phyloP scores from a whole-genome alignment of 2,888 invertebrate species.

The Lochmaea capreae region DNA sequence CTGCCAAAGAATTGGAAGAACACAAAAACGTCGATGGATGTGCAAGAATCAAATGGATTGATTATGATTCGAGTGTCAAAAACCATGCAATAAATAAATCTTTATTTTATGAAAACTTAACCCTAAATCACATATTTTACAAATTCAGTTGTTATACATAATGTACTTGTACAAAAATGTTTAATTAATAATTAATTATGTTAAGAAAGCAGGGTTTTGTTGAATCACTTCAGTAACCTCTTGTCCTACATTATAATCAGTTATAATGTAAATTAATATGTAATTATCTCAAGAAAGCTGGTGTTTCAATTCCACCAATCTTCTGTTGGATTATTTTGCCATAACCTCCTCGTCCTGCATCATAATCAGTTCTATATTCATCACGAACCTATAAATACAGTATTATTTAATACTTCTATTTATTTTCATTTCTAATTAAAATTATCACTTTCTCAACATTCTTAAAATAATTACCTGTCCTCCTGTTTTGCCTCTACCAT shows the following conservation, averaged over 20 bases:
- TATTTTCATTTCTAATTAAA: not conserved
- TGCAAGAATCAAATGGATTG: no score
- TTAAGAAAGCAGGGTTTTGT: constrained; percentile 1
- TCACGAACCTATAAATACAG: constrained; percentile 83
- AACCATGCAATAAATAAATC: constrained; percentile 4
- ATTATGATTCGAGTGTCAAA: no score
- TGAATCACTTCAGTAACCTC: no score
- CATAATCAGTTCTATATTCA: constrained; percentile 97
- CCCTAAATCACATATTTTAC: constrained; percentile 1
- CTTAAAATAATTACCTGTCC: constrained; percentile 83
- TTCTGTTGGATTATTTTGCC: constrained; percentile 94
- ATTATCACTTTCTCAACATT: not conserved
- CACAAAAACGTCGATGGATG: no score
- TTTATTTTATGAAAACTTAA: not conserved
- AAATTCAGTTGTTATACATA: not conserved
- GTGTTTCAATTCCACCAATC: constrained; percentile 68
- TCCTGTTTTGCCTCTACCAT: constrained; percentile 97
- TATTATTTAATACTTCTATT: not conserved
- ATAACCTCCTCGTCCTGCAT: constrained; percentile 96
- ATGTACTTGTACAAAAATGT: not conserved
- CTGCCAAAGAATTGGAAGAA: no score
- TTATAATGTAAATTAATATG: not conserved
- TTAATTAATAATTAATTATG: not conserved
- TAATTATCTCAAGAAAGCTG: constrained; percentile 60
- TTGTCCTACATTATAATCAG: no score